Conservation (phyloP, 2,113 vertebrate genomes). For the Chloropsis cyanopogon region DNA sequence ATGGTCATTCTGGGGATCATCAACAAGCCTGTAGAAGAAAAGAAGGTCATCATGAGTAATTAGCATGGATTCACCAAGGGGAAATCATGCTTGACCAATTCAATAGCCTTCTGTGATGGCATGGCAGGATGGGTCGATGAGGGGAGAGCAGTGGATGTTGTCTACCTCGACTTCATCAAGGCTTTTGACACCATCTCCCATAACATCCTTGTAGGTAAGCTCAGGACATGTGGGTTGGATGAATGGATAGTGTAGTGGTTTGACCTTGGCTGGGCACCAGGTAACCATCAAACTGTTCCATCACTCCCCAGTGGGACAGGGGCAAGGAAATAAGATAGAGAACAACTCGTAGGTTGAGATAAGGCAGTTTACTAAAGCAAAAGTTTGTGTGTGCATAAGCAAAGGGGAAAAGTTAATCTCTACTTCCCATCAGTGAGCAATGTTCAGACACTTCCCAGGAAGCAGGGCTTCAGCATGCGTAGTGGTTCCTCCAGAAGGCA, state of each 20-base stretch:
- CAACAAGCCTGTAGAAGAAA: neutral
- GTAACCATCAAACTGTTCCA: neutral
- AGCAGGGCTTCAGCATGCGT: neutral
- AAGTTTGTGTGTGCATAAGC: neutral
- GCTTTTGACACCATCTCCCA: neutral
- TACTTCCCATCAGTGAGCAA: neutral
- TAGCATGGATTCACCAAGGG: neutral
- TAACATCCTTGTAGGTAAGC: neutral
- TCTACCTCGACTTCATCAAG: neutral
- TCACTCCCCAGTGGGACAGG: neutral
- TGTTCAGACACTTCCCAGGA: neutral
- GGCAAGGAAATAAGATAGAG: neutral
- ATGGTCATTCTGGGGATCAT: neutral
- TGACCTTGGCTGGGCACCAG: neutral
- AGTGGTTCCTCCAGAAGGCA: neutral
- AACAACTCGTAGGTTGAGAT: neutral
- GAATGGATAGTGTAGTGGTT: neutral
- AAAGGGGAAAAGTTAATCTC: neutral
- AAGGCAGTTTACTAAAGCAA: neutral
- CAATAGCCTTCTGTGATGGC: neutral
- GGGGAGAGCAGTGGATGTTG: neutral
- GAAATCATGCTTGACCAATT: neutral
- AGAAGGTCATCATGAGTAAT: neutral
- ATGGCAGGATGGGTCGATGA: neutral
- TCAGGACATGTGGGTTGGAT: neutral